These are phyloP conservation scores for Brenthis ino DNA, from an alignment of 2,888 invertebrate genomes.

Conservation along the genomic window DNA sequence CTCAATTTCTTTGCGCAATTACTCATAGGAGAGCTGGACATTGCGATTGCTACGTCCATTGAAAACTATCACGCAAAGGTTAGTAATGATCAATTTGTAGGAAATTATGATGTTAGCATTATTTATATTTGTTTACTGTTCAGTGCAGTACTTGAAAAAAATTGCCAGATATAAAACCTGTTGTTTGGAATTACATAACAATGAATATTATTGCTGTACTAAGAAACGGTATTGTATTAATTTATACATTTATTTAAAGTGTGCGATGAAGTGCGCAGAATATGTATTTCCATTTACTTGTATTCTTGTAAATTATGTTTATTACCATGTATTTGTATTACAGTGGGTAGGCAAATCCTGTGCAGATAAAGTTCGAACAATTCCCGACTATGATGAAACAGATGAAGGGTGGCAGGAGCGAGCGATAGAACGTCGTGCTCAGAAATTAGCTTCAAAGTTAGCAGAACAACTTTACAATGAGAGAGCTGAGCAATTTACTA, in stretches of 20 bases:
- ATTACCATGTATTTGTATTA: not conserved
- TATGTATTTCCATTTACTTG: not conserved
- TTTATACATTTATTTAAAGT: too few relatives aligned
- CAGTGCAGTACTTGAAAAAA: too few relatives aligned
- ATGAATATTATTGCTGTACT: too few relatives aligned
- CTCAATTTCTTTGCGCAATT: conserved; percentile 61
- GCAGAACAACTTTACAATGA: conserved; percentile 64
- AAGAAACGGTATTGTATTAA: too few relatives aligned
- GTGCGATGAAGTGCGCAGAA: not conserved
- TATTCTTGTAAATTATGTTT: conserved; percentile 6
- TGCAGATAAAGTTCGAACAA: conserved; percentile 51
- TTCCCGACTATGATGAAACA: conserved; percentile 44
- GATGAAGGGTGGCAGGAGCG: conserved; percentile 56
- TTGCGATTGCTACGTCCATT: conserved; percentile 71
- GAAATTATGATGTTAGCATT: not conserved
- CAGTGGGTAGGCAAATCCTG: conserved; percentile 71
- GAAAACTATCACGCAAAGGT: conserved; percentile 74
- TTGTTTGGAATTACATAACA: too few relatives aligned
- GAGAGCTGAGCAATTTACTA: conserved; percentile 55
- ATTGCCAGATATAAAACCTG: too few relatives aligned
- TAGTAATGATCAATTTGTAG: conserved; percentile 19
- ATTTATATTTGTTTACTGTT: too few relatives aligned
- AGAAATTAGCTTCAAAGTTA: conserved; percentile 58
- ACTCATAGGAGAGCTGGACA: conserved; percentile 66
- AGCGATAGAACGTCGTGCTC: conserved; percentile 59